Conservation (phyloP, 2,888 invertebrate genomes). For the Polymixis lichenea region DNA sequence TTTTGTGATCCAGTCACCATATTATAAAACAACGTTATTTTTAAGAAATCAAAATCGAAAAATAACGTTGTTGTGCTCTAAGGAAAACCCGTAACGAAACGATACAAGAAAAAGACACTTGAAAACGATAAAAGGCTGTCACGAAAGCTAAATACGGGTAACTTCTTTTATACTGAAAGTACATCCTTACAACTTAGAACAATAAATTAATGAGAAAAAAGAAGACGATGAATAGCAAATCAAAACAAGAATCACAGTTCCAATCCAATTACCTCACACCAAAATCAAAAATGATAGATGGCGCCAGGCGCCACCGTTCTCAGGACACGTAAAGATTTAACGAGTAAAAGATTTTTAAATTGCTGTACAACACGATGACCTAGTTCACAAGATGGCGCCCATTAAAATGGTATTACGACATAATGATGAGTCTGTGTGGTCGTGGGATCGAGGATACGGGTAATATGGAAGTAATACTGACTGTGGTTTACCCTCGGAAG, state of each 20-base stretch:
- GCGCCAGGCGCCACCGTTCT: conserved; percentile 13
- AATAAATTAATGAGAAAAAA: neutral
- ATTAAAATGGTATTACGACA: conserved; percentile 74
- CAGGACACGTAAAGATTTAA: conserved; percentile 53
- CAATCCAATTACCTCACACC: conserved; percentile 6
- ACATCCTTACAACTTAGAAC: neutral
- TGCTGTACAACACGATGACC: conserved; percentile 63
- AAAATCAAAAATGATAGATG: conserved; percentile 35
- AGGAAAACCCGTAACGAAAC: neutral
- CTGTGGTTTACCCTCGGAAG: conserved; percentile 53
- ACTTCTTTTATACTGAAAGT: neutral
- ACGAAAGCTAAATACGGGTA: neutral
- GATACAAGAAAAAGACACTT: neutral
- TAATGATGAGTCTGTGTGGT: conserved; percentile 63
- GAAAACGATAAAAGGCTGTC: neutral
- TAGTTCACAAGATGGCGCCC: conserved; percentile 67
- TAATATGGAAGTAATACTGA: conserved; percentile 37
- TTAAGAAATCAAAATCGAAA: neutral
- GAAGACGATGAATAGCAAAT: neutral
- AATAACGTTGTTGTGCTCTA: neutral
- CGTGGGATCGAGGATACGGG: conserved; percentile 56
- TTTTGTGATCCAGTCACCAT: neutral
- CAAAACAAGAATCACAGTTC: neutral
- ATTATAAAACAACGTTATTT: neutral
- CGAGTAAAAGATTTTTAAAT: conserved; percentile 64